Base-by-base conservation (phyloP, 2,113 vertebrate genomes). In the Pseudonaja textilis region DNA sequence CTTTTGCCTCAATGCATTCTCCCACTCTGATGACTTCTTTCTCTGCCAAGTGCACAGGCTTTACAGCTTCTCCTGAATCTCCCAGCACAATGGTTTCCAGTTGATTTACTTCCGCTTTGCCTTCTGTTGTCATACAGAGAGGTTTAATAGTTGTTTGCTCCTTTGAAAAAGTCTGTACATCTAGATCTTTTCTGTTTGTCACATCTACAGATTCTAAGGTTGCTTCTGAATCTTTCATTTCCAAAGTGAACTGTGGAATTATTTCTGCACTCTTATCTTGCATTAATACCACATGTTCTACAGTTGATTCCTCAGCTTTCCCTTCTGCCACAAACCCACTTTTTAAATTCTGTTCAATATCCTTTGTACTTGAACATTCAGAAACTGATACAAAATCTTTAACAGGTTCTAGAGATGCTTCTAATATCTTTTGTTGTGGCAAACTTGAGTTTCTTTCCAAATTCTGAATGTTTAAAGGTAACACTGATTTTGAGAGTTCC, bases 371-470 rank as follows among this genome's bases (percentile, higher is more conserved):
- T 11, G 29, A 61, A 50, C 34, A 59, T 59, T 85, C 64, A 87
- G n/a, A 47, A 86, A 34, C 45, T 23, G n/a, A 14, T 61, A 29
- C 69, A 85, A 74, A 61, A 23, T 90, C 45, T 29, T 93, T 61
- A 29, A 47, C 4, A 64, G 74, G 39, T 64, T 90, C 47, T 42
- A 64, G 4, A 45, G 92, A 64, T 14, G 5, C 47, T 93, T 93
- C 81, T 45, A 57, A 22, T 34, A 11, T 26, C 5, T 85, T 55
- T 74, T n/a, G 25, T 64, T 93, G 29, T 39, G 55, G 25, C 45
- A 61, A 87, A 86, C 56, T 61, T 64, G 89, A 93, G 52, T 90
- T 85, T 90, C 42, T 85, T 86, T 89, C 69, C 42, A 86, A 93
- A 59, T 93, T 56, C 42, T 61, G 69, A 47, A 8, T 90, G 69